Conservation (phyloP, 2,797 vertebrate species). For the Chelidonichthys spinosus region DNA sequence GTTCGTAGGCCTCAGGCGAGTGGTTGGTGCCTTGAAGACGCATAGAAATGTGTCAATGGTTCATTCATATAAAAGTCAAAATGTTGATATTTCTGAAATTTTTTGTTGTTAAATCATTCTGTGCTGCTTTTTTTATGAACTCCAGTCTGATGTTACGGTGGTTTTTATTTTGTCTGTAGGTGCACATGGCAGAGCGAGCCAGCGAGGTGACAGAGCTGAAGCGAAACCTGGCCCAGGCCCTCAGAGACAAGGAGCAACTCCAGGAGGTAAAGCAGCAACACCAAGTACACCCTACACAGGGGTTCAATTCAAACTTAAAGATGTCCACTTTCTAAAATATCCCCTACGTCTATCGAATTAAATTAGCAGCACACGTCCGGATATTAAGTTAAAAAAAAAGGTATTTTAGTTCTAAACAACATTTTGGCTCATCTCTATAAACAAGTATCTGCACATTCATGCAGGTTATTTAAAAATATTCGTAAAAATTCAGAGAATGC, state of each 20-base stretch:
- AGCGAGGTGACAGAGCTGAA: conserved; percentile 88
- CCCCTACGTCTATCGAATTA: too few relatives aligned
- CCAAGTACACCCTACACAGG: neutral
- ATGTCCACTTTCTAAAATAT: too few relatives aligned
- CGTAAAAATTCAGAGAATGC: neutral
- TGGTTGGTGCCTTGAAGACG: neutral
- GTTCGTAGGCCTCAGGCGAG: too few relatives aligned
- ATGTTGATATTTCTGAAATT: too few relatives aligned
- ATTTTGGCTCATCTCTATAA: neutral
- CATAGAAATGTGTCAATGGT: conserved; percentile 1
- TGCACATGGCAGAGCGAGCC: conserved; percentile 90
- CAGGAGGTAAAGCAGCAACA: conserved; percentile 75
- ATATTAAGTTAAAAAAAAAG: too few relatives aligned
- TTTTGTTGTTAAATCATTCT: neutral
- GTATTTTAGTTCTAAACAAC: too few relatives aligned
- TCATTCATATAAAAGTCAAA: neutral
- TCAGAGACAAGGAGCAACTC: conserved; percentile 87
- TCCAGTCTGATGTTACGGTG: neutral
- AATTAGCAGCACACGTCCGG: too few relatives aligned
- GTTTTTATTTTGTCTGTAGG: conserved; percentile 67
- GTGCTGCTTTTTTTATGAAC: neutral
- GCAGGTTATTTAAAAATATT: neutral
- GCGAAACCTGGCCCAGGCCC: conserved; percentile 86
- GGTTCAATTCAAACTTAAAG: neutral
- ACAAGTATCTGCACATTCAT: neutral